Evolutionary conservation across 2,113 vertebrate species (phyloP), one percentile per base, ranked within the genome.

Genomic region (Sinocyclocheilus anophthalmus): DNA sequence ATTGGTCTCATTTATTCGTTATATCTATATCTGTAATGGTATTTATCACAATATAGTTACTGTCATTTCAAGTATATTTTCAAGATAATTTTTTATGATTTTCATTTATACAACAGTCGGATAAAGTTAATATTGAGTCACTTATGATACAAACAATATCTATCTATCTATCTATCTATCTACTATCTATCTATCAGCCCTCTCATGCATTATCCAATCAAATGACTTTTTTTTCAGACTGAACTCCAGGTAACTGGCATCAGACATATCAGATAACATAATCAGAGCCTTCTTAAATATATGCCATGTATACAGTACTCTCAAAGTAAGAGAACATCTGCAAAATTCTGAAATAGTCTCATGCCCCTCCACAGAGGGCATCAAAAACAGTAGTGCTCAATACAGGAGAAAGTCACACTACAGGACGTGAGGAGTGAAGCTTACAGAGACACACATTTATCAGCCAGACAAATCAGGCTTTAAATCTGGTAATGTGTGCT

Each of bases 401-500:
- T 67, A 50, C 8, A 48, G 39, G 59, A 81, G 78, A 45, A 81
- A 55, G 76, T n/a, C 53, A 10, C 4, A 69, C 42, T 48, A 65
- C 63, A 69, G 9, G 63, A 69, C 5, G 18, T 50, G 42, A 69
- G 80, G 63, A 53, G 39, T 82, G 55, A 76, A 42, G 72, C 3
- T 24, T n/a, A 55, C 84, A n/a, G 61, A 4, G 9, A 42, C 63
- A 50, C 63, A 82, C 63, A 82, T 82, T 65, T 24, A 24, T 48
- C 75, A 65, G 78, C 7, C 59, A 81, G 48, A 69, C 39, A 5
- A 70, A 55, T 57, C 20, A 59, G 26, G 26, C 9, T 53, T 85
- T 50, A 18, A 78, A 67, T 81, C 45, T 69, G 80, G 16, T 48
- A 50, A 82, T 82, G 80, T 82, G 63, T 82, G 80, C 9, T 22